Evolutionary conservation across 1,140 invertebrate genomes (phyloP).

Genomic region (Drosophila pruinosa): DNA sequence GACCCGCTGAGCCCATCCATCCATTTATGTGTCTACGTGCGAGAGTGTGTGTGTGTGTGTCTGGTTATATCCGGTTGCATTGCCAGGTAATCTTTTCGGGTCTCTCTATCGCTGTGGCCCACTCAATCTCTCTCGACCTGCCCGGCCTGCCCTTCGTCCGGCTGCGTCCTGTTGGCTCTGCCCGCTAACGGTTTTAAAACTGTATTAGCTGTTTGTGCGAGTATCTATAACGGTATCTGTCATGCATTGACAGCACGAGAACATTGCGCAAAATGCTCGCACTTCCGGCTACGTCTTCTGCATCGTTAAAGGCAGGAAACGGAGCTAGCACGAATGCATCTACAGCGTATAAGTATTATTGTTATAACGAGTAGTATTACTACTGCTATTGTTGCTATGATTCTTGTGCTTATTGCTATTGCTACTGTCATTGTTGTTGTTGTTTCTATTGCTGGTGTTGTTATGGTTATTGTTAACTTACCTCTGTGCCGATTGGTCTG

Average conservation of each 20-base stretch:
- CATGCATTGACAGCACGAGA: conserved; percentile 52
- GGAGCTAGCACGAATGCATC: conserved; percentile 30
- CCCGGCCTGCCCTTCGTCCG: neutral
- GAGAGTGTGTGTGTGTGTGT: neutral
- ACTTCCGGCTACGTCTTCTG: conserved; percentile 62
- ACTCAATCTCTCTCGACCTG: conserved; percentile 7
- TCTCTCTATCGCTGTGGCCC: no score
- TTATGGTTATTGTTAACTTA: conserved; percentile 85
- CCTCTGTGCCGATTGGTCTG: conserved; percentile 99
- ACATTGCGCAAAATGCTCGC: conserved; percentile 62
- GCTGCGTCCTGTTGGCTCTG: conserved; percentile 53
- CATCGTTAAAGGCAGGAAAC: conserved; percentile 74
- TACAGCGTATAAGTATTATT: conserved; percentile 14
- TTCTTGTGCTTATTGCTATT: neutral
- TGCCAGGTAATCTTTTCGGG: conserved; percentile 76
- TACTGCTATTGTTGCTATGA: neutral
- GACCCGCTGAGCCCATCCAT: conserved; percentile 42
- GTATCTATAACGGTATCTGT: conserved; percentile 46
- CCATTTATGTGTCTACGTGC: conserved; percentile 35
- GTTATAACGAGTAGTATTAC: conserved; percentile 20
- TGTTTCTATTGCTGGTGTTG: conserved; percentile 11
- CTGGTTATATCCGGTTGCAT: conserved; percentile 72
- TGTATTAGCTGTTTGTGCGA: conserved; percentile 58
- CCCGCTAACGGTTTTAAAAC: conserved; percentile 60
- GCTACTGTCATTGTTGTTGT: neutral